Percentiles rank a stretch among this genome's conserved stretches.
Evolutionary conservation across 2,113 vertebrate genomes (phyloP).

Genomic region (Bostrychus sinensis): DNA sequence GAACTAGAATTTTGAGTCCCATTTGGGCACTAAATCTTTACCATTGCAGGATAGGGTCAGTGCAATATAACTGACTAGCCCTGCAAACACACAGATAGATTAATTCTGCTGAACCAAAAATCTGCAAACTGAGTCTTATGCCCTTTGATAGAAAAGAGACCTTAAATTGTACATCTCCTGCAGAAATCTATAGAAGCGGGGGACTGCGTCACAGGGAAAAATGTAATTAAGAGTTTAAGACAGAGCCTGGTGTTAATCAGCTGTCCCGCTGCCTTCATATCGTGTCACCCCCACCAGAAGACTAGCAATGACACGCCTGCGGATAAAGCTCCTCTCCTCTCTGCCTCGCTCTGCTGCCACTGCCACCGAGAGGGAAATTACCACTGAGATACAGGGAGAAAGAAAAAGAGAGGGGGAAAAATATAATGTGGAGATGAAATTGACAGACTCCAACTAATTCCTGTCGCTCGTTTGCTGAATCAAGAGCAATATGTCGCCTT

Average conservation of each 20-base stretch:
- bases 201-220: conserved; percentile 19
- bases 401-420: conserved; percentile 7
- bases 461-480: conserved; percentile 43
- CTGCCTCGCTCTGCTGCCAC: conserved; percentile 1
- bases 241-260: conserved; percentile 61
- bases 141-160: too few relatives aligned
- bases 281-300: conserved; percentile 49
- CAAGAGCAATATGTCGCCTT: conserved; percentile 37
- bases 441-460: conserved; percentile 52
- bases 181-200: background rate
- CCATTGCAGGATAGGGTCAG: too few relatives aligned
- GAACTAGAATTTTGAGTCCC: too few relatives aligned
- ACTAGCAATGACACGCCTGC: conserved; percentile 47
- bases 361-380: conserved; percentile 25
- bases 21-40: too few relatives aligned
- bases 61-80: too few relatives aligned
- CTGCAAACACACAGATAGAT: too few relatives aligned
- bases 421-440: conserved; percentile 39
- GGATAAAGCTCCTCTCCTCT: conserved; percentile 33
- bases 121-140: too few relatives aligned
- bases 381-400: conserved; percentile 31
- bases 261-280: conserved; percentile 48
- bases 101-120: too few relatives aligned
- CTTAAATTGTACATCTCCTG: background rate
- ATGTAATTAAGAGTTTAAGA: conserved; percentile 62